Conservation (phyloP, 2,113 vertebrate species). For the Colius striatus region DNA sequence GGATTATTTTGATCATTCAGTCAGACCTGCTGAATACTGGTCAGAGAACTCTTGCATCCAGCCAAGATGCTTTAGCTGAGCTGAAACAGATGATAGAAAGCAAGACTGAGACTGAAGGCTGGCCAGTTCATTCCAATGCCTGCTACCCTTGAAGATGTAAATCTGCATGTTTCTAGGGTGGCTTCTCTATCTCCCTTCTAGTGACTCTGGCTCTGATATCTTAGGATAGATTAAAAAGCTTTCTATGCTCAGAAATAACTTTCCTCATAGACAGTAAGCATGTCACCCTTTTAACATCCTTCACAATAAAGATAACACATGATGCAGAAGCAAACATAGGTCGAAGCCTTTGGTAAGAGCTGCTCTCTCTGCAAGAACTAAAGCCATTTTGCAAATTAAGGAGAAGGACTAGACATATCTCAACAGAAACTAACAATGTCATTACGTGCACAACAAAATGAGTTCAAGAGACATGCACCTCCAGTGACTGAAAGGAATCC, state of each 20-base stretch:
- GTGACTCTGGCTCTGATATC: not conserved
- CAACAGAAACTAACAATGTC: not conserved
- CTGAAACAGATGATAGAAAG: not conserved
- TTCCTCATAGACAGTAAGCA: not conserved
- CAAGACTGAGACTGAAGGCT: not conserved
- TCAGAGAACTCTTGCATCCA: not conserved
- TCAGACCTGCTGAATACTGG: not conserved
- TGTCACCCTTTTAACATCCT: not conserved
- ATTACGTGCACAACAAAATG: not conserved
- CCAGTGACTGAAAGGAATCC: not conserved
- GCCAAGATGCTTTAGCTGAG: not conserved
- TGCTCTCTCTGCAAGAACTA: not conserved
- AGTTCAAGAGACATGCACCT: not conserved
- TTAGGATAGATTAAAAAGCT: not conserved
- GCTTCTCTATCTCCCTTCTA: not conserved
- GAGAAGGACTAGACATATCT: not conserved
- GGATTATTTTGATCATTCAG: not conserved
- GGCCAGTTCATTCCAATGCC: not conserved
- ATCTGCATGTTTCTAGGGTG: not conserved
- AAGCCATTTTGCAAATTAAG: not conserved
- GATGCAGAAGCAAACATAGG: not conserved
- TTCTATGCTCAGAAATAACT: not conserved
- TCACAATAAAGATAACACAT: not conserved
- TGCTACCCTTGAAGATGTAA: not conserved
- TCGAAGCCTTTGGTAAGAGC: not conserved